phyloP scores from a whole-genome alignment of 2,888 invertebrate genomes.

The Lycocerus yunnanus region DNA sequence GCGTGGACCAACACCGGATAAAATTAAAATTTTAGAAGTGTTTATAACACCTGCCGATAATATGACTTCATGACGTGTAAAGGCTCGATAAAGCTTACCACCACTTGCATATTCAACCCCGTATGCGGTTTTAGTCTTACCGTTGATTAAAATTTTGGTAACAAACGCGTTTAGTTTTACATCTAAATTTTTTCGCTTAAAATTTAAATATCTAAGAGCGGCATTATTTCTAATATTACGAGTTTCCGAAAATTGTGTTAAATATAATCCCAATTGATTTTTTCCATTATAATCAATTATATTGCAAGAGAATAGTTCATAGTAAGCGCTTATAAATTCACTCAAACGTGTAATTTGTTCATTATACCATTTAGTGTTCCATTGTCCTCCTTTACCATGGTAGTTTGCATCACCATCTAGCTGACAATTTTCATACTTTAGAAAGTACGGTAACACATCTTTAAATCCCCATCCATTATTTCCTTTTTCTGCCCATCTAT shows the following conservation, averaged over 20 bases:
- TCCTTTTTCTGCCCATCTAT: slow-evolving; percentile 79
- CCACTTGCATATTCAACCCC: slow-evolving; percentile 56
- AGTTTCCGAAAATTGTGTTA: slow-evolving; percentile 59
- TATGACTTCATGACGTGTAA: slow-evolving; percentile 63
- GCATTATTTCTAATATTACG: slow-evolving; percentile 59
- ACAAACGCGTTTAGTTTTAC: slow-evolving; percentile 59
- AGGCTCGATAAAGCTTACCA: slow-evolving; percentile 44
- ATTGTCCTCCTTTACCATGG: slow-evolving; percentile 62
- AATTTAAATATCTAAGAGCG: slow-evolving; percentile 56
- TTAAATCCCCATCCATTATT: slow-evolving; percentile 72
- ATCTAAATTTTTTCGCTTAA: slow-evolving; percentile 59
- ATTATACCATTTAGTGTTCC: not conserved
- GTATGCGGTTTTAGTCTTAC: slow-evolving; percentile 46
- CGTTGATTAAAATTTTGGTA: slow-evolving; percentile 54
- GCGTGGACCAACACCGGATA: slow-evolving; percentile 63
- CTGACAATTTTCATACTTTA: slow-evolving; percentile 81
- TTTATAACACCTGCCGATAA: slow-evolving; percentile 69
- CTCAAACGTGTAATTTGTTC: not conserved
- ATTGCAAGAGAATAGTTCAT: slow-evolving; percentile 56
- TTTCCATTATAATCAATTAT: slow-evolving; percentile 69
- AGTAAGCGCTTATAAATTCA: not conserved
- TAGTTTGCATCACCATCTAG: slow-evolving; percentile 68
- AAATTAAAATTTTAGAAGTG: slow-evolving; percentile 79
- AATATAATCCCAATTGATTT: slow-evolving; percentile 60
- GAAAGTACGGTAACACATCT: slow-evolving; percentile 80